Evolutionary conservation across 2,888 invertebrate species (phyloP).

Genomic region (Hirtodrosophila trivittata): DNA sequence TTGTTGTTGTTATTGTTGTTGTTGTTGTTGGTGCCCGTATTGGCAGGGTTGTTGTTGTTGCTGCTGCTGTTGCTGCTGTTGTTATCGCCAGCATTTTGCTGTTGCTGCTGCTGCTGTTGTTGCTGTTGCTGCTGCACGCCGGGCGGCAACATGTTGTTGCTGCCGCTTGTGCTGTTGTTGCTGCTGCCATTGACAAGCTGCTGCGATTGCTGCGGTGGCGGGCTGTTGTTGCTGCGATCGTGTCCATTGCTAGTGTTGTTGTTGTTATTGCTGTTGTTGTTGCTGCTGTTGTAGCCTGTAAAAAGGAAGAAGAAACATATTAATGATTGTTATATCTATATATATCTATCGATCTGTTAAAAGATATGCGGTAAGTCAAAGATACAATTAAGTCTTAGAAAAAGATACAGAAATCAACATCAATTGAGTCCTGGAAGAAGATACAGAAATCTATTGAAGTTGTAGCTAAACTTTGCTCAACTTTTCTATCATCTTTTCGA

Average conservation of each 20-base stretch:
- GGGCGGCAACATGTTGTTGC: constrained; percentile 70
- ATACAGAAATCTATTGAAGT: too few species aligned
- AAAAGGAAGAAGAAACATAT: constrained; percentile 1
- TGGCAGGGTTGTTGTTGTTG: constrained; percentile 50
- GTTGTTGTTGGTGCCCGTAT: constrained; percentile 43
- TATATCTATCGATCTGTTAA: too few species aligned
- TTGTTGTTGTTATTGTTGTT: constrained; percentile 61
- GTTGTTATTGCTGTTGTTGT: constrained; percentile 61
- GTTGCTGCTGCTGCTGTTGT: constrained; percentile 31
- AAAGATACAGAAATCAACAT: too few species aligned
- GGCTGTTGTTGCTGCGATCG: constrained; percentile 81
- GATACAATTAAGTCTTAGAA: too few species aligned
- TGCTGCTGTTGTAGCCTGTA: constrained; percentile 78
- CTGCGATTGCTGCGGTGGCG: constrained; percentile 65
- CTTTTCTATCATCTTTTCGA: too few species aligned
- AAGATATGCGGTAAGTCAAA: too few species aligned
- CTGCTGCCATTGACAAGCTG: constrained; percentile 51
- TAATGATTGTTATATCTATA: neutral
- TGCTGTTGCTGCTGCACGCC: constrained; percentile 55
- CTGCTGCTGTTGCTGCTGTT: constrained; percentile 42
- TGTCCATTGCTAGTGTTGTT: constrained; percentile 64
- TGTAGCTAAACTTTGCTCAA: too few species aligned
- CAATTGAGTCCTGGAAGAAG: too few species aligned
- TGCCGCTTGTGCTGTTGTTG: constrained; percentile 57
- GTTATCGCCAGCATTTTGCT: constrained; percentile 62